Base-by-base conservation (phyloP, 2,888 invertebrate species). In the Aradus depressus region DNA sequence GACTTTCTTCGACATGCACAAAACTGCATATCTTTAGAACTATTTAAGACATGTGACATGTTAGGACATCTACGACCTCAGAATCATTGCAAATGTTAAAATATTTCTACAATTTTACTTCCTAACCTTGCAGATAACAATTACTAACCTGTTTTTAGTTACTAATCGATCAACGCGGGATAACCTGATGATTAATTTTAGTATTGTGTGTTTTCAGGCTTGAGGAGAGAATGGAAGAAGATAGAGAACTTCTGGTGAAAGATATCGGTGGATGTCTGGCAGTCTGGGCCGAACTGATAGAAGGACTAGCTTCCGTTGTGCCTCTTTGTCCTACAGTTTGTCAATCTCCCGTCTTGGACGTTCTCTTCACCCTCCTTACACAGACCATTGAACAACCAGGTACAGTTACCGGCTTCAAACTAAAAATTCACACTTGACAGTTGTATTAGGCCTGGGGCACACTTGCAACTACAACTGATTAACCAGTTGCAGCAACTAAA, bases 341-440 rank as follows among this genome's bases (percentile, higher is more conserved):
- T 64, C 91, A 91, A 66, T 85, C 90, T 19, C 85, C 84, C 37
- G 82, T 89, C 0, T 74, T 93, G 68, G 91, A 92, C 67, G 84
- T 85, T 0, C 72, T 93, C 31, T 91, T 92, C 64, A 85, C 87
- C 62, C 70, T 93, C 18, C 71, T 93, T 44, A 78, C 81, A 62
- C 84, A 84, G 60, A 76, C 86, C 5, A 71, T 84, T 4, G 75
- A 80, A 42, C 80, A 80, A 23, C 92, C 93, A 6, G 74, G 74
- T 72, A 51, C 44, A n/a, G n/a, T n/a, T n/a, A n/a, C n/a, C n/a
- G n/a, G n/a, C n/a, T n/a, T n/a, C n/a, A n/a, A n/a, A n/a, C n/a
- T n/a, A n/a, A n/a, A n/a, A n/a, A n/a, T n/a, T n/a, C n/a, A n/a
- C n/a, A n/a, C n/a, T n/a, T n/a, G n/a, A n/a, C n/a, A n/a, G n/a